Conservation (phyloP, 2,797 vertebrate species). For the Morelia viridis region DNA sequence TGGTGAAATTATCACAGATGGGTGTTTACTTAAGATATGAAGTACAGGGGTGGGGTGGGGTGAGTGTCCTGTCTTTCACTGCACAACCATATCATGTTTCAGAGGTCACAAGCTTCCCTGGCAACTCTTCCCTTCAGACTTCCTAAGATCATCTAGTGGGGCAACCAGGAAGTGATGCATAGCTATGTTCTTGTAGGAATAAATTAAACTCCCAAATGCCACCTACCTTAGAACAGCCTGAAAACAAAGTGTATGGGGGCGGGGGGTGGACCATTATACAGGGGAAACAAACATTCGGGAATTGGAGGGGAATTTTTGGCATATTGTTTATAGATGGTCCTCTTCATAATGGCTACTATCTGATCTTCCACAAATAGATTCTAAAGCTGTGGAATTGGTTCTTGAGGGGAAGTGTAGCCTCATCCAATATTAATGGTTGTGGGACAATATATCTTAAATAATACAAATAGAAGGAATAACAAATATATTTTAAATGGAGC, state of each 20-base stretch:
- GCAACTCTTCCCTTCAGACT: background rate
- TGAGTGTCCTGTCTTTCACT: background rate
- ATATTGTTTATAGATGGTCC: background rate
- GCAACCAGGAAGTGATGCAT: background rate
- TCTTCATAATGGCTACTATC: background rate
- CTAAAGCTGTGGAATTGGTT: background rate
- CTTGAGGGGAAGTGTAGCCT: background rate
- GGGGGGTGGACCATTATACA: background rate
- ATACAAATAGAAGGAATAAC: background rate
- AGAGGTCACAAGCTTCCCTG: background rate
- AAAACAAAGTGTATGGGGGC: background rate
- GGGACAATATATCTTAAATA: background rate
- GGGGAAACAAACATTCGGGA: background rate
- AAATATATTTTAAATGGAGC: background rate
- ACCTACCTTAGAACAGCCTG: background rate
- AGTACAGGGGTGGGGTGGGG: background rate
- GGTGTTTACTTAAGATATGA: background rate
- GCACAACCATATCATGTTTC: background rate
- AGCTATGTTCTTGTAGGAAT: background rate
- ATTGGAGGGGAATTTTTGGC: background rate
- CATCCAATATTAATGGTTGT: background rate
- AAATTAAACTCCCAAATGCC: background rate
- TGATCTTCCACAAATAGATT: background rate
- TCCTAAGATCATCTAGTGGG: background rate
- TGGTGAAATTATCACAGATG: background rate